phyloP scores from a whole-genome alignment of 37 sponge, comb jelly and placozoan genomes.

The Aphrocallistes beatrix region DNA sequence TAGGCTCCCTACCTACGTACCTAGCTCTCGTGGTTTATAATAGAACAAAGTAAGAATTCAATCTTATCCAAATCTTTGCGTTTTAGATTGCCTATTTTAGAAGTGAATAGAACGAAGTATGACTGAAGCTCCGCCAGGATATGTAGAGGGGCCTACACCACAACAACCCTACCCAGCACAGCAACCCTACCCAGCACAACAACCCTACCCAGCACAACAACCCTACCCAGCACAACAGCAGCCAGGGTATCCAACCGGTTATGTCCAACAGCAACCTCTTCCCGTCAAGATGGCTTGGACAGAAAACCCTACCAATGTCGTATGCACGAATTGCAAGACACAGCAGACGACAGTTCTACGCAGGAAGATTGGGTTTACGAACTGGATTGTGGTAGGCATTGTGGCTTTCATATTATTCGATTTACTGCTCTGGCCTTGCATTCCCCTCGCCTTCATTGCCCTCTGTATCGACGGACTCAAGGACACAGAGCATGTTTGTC shows the following conservation, averaged over 20 bases:
- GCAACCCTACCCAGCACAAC: background rate
- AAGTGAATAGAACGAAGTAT: too few relatives aligned
- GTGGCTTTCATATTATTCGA: background rate
- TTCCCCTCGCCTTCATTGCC: background rate
- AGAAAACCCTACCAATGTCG: background rate
- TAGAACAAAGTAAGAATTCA: too few relatives aligned
- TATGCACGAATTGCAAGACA: background rate
- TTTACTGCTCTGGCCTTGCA: background rate
- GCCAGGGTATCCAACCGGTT: background rate
- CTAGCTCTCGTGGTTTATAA: too few relatives aligned
- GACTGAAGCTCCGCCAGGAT: too few relatives aligned
- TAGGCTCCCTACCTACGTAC: too few relatives aligned
- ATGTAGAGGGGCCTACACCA: too few relatives aligned
- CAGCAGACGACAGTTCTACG: background rate
- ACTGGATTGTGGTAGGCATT: background rate
- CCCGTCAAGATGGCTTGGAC: background rate
- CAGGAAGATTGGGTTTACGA: background rate
- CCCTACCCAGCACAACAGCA: background rate
- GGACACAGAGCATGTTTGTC: slow-evolving; percentile 9
- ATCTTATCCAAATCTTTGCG: too few relatives aligned
- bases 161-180: background rate
- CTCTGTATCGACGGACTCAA: background rate
- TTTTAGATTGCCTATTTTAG: too few relatives aligned
- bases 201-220: background rate
- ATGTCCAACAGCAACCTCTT: background rate